Conservation (phyloP, 2,888 invertebrate genomes). For the Eupithecia vulgata region DNA sequence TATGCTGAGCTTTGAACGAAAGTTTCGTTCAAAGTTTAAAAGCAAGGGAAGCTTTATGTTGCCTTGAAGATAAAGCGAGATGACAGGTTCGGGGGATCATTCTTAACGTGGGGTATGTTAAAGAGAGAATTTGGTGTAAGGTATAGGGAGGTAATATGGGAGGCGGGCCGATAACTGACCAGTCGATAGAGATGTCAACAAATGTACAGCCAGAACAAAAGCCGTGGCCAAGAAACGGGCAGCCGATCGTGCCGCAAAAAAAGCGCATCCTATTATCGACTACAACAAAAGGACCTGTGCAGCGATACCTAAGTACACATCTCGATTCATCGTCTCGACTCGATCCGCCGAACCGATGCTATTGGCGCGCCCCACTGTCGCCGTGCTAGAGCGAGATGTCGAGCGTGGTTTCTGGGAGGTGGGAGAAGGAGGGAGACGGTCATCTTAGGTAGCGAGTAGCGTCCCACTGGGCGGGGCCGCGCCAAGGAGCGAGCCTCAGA, state of each 20-base stretch:
- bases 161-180: constrained; percentile 20
- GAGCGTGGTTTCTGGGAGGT: constrained; percentile 54
- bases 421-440: constrained; percentile 79
- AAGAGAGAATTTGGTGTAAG: not conserved
- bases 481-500: constrained; percentile 84
- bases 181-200: constrained; percentile 58
- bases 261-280: constrained; percentile 84
- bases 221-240: constrained; percentile 61
- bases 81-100: not conserved
- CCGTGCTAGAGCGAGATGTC: constrained; percentile 72
- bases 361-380: constrained; percentile 84
- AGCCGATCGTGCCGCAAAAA: constrained; percentile 77
- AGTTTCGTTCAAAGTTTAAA: not conserved
- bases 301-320: constrained; percentile 84
- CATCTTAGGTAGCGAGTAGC: constrained; percentile 82
- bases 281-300: constrained; percentile 84
- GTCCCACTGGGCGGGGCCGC: constrained; percentile 86
- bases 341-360: constrained; percentile 82
- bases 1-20: not conserved
- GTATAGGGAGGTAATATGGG: constrained; percentile 7
- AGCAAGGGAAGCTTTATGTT: not conserved
- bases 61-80: not conserved
- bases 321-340: constrained; percentile 84
- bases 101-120: too few species aligned
- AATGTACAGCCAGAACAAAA: constrained; percentile 48